Evolutionary conservation across 2,113 vertebrate species (phyloP).

Genomic region (Pseudopodoces humilis): DNA sequence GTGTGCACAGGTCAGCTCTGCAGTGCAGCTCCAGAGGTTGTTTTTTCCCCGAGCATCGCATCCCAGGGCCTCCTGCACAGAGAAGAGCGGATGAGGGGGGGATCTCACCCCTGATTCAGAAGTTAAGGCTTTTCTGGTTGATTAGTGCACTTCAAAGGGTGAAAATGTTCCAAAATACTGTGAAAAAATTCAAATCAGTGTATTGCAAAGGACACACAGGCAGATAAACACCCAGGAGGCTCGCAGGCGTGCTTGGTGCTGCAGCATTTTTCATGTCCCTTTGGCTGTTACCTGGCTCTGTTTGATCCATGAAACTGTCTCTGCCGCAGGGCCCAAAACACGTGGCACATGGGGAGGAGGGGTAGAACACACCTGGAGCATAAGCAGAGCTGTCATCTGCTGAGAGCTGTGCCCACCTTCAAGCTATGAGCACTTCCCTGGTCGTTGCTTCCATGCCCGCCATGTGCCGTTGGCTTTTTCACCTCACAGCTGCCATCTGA

Average conservation of each 20-base stretch:
- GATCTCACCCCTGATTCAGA: neutral
- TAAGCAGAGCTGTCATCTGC: neutral
- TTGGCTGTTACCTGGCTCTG: neutral
- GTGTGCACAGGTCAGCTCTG: neutral
- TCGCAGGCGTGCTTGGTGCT: fast-evolving
- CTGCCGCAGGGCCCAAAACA: neutral
- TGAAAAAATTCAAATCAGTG: neutral
- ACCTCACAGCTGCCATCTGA: neutral
- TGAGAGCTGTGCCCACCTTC: neutral
- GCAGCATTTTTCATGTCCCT: neutral
- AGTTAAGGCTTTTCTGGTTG: neutral
- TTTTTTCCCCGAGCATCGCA: fast-evolving
- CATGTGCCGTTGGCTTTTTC: fast-evolving
- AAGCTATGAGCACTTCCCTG: neutral
- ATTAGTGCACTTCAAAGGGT: neutral
- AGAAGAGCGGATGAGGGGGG: fast-evolving
- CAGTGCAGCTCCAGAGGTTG: neutral
- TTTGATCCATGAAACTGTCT: neutral
- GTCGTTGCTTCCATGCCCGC: neutral
- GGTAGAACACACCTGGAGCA: neutral
- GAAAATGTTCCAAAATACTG: neutral
- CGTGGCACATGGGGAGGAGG: neutral
- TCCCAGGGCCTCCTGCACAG: neutral
- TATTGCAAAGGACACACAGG: neutral
- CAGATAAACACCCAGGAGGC: neutral